Evolutionary conservation across 2,888 invertebrate species (phyloP).

Genomic region (Melanostoma mellinum): DNA sequence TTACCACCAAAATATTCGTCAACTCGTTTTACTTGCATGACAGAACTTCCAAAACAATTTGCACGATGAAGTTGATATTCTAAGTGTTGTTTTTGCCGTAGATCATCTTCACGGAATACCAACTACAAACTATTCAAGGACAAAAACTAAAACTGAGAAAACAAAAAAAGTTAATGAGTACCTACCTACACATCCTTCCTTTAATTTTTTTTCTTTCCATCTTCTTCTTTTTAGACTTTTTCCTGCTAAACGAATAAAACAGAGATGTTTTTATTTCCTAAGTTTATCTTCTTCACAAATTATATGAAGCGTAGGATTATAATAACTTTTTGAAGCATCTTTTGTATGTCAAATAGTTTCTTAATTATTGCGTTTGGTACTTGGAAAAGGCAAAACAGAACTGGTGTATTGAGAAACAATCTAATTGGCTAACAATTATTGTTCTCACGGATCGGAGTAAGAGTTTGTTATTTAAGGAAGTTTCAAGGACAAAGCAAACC

Average conservation of each 20-base stretch:
- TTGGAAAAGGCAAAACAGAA: slow-evolving; percentile 28
- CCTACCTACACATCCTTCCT: no score
- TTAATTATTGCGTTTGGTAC: slow-evolving; percentile 62
- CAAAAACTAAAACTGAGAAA: no score
- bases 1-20: no score
- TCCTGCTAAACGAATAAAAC: not conserved
- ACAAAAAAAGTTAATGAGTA: no score
- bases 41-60: no score
- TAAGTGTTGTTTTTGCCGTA: no score
- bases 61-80: no score
- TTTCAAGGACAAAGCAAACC: no score
- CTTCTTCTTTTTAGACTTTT: not conserved
- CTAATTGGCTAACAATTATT: not conserved
- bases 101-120: no score
- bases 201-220: not conserved
- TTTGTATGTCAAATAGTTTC: slow-evolving; percentile 50
- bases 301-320: slow-evolving; percentile 10
- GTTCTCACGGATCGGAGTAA: not conserved
- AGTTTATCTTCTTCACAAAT: not conserved
- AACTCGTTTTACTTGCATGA: no score
- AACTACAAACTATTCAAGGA: no score
- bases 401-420: not conserved
- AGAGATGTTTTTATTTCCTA: not conserved
- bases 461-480: no score
- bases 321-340: slow-evolving; percentile 43